Percentiles rank a stretch among this genome's conserved stretches.
phyloP scores from a whole-genome alignment of 92 coral and sea anemone genomes.

The Heliopora coerulea region DNA sequence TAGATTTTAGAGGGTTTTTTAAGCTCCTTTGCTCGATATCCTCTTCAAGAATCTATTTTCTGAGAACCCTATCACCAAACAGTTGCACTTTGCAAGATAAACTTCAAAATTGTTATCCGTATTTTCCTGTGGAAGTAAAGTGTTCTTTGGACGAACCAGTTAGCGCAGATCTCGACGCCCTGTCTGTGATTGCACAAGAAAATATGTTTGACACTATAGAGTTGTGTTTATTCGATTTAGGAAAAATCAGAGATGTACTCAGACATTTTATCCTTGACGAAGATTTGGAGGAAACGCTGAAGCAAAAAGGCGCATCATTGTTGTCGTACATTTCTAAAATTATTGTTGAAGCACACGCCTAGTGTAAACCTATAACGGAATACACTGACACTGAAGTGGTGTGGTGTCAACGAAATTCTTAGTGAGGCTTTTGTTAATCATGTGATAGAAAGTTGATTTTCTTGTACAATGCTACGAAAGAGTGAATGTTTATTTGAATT shows the following conservation, averaged over 20 bases:
- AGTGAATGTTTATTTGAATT: too few species aligned
- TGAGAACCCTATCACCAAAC: conserved; percentile 22
- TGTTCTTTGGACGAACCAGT: background rate
- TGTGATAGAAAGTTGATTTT: too few species aligned
- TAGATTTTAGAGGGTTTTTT: conserved; percentile 70
- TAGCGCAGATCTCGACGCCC: background rate
- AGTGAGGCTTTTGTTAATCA: too few species aligned
- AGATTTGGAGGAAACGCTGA: background rate
- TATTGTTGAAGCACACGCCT: too few species aligned
- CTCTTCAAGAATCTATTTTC: conserved; percentile 51
- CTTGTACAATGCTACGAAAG: too few species aligned
- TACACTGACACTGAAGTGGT: too few species aligned
- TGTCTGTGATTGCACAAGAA: background rate
- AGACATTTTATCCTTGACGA: conserved; percentile 4
- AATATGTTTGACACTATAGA: conserved; percentile 17
- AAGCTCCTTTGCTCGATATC: conserved; percentile 65
- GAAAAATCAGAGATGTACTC: conserved; percentile 19
- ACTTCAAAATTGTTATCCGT: background rate
- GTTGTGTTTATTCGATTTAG: conserved; percentile 9
- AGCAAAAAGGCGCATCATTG: background rate
- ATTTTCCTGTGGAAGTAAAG: background rate
- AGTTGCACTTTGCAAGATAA: background rate
- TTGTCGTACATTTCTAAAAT: background rate
- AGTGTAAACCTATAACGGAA: too few species aligned
- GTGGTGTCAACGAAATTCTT: too few species aligned